phyloP scores from a whole-genome alignment of 2,888 invertebrate genomes.

The Aethes cnicana region DNA sequence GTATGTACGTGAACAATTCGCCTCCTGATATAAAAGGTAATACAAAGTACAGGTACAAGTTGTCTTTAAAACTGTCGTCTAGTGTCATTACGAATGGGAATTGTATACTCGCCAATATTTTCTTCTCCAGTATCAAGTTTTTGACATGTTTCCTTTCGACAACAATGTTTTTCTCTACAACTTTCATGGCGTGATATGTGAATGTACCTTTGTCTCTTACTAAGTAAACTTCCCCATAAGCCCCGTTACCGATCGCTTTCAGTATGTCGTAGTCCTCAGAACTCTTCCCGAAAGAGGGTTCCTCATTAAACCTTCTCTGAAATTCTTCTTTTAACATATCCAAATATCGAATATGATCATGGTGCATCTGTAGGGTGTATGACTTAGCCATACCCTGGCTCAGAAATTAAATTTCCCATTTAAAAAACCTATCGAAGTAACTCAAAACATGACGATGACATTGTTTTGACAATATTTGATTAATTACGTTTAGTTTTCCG shows the following conservation, averaged over 20 bases:
- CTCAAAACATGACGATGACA: constrained; percentile 41
- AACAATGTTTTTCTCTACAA: constrained; percentile 91
- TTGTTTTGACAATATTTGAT: constrained; percentile 16
- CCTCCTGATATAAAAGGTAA: constrained; percentile 92
- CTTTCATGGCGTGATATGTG: constrained; percentile 93
- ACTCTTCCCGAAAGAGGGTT: constrained; percentile 39
- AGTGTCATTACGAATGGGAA: constrained; percentile 93
- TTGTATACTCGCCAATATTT: constrained; percentile 89
- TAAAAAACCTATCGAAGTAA: constrained; percentile 43
- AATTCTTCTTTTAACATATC: constrained; percentile 66
- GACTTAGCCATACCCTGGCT: constrained; percentile 55
- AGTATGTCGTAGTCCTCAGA: constrained; percentile 86
- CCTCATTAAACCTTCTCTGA: constrained; percentile 44
- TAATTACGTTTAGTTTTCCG: constrained; percentile 13
- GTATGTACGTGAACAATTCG: constrained; percentile 91
- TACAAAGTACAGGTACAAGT: constrained; percentile 91
- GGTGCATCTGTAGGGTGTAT: constrained; percentile 57
- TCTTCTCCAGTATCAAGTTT: constrained; percentile 94
- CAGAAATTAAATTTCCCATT: constrained; percentile 45
- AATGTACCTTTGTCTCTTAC: constrained; percentile 84
- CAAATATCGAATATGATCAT: constrained; percentile 61
- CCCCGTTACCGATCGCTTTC: constrained; percentile 92
- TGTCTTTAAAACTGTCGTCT: constrained; percentile 92
- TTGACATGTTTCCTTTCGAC: constrained; percentile 94
- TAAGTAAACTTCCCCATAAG: constrained; percentile 93